phyloP scores from a whole-genome alignment of 2,113 vertebrate species.

The Myrmecophaga tridactyla region DNA sequence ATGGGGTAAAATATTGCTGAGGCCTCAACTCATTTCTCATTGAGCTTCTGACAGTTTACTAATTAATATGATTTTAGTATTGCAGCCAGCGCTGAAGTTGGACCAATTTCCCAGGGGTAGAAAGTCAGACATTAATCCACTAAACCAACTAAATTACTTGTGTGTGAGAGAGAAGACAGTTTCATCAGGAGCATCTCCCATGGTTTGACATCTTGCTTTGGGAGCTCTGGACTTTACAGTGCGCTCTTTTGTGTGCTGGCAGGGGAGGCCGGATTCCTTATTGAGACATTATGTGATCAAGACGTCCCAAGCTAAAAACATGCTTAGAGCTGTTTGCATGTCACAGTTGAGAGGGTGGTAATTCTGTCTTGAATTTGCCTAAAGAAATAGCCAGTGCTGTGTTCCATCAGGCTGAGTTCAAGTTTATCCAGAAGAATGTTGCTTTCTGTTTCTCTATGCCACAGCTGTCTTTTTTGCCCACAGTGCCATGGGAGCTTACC shows the following conservation, averaged over 20 bases:
- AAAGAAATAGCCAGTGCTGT: background rate
- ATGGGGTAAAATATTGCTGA: slow-evolving; percentile 15
- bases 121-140: slow-evolving; percentile 55
- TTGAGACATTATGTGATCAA: slow-evolving; percentile 49
- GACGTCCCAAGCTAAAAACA: slow-evolving; percentile 16
- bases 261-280: slow-evolving; percentile 38
- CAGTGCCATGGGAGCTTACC: slow-evolving; percentile 83
- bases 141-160: slow-evolving; percentile 68
- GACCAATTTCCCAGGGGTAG: slow-evolving; percentile 67
- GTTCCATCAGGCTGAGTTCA: slow-evolving; percentile 26
- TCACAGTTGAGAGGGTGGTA: slow-evolving; percentile 48
- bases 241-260: background rate
- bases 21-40: slow-evolving; percentile 53
- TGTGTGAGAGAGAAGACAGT: slow-evolving; percentile 51
- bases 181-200: slow-evolving; percentile 53
- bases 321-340: background rate
- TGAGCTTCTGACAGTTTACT: slow-evolving; percentile 53
- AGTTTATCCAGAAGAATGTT: background rate
- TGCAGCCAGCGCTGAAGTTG: slow-evolving; percentile 35
- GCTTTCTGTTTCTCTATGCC: slow-evolving; percentile 2
- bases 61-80: slow-evolving; percentile 73
- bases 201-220: slow-evolving; percentile 46
- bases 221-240: slow-evolving; percentile 15
- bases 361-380: background rate
- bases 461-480: slow-evolving; percentile 68